These are phyloP conservation scores for Carcharodon carcharias DNA, from an alignment of 2,797 vertebrate genomes.

Conservation along the genomic window DNA sequence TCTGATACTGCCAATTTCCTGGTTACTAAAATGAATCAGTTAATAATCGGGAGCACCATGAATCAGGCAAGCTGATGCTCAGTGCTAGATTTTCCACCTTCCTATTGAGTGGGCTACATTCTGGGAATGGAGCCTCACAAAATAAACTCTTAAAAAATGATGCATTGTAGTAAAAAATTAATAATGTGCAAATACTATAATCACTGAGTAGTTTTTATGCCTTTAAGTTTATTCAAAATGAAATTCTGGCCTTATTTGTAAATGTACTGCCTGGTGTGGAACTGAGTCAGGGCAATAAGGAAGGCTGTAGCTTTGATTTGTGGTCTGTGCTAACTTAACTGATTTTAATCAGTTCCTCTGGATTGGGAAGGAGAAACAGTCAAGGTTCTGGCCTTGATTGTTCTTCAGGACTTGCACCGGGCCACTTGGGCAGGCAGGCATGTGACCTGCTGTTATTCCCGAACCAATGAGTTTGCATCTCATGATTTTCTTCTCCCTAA, in stretches of 20 bases:
- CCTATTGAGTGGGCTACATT: background rate
- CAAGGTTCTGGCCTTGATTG: background rate
- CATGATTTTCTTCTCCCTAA: background rate
- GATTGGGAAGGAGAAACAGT: background rate
- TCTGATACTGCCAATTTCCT: background rate
- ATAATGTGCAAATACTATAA: background rate
- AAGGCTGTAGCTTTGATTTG: background rate
- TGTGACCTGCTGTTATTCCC: background rate
- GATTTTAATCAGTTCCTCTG: background rate
- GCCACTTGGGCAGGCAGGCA: background rate
- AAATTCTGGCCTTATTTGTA: background rate
- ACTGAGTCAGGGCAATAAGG: background rate
- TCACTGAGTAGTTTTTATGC: background rate
- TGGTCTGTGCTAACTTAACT: background rate
- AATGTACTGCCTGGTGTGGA: background rate
- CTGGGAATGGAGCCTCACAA: background rate
- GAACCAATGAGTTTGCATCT: background rate
- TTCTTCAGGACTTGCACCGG: background rate
- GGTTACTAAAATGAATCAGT: background rate
- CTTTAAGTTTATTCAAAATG: background rate
- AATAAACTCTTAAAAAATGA: background rate
- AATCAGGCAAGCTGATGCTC: background rate
- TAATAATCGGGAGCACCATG: background rate
- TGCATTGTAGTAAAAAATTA: background rate
- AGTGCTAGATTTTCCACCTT: background rate